Percentiles rank a stretch among this genome's conserved stretches.
Evolutionary conservation across 2,888 invertebrate genomes (phyloP).

Genomic region (Clitarchus hookeri): DNA sequence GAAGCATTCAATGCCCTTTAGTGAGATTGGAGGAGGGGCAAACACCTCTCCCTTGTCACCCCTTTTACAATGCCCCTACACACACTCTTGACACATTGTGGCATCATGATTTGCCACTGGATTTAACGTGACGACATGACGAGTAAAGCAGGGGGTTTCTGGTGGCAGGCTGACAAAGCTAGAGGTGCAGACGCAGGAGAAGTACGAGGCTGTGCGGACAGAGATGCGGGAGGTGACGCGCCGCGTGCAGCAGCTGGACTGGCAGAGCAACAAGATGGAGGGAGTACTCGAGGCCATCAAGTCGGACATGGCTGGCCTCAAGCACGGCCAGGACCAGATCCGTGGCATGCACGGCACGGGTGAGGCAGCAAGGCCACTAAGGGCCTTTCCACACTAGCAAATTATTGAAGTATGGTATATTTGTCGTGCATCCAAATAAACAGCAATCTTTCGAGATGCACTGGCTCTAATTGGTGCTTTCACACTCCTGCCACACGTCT

Average conservation of each 20-base stretch:
- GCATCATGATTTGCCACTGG: too few species aligned
- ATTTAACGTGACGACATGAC: too few species aligned
- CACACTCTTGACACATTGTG: too few species aligned
- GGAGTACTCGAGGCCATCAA: constrained; percentile 53
- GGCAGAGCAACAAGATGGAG: constrained; percentile 53
- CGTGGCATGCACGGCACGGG: constrained; percentile 34
- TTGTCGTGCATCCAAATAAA: too few species aligned
- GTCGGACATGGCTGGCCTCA: constrained; percentile 49
- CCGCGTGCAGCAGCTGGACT: constrained; percentile 55
- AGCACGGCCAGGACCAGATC: constrained; percentile 37
- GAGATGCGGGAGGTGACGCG: constrained; percentile 54
- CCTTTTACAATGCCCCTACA: too few species aligned
- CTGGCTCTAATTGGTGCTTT: too few species aligned
- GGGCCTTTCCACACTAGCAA: too few species aligned
- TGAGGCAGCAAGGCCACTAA: not conserved
- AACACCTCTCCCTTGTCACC: too few species aligned
- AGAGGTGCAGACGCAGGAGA: constrained; percentile 54
- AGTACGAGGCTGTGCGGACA: constrained; percentile 53
- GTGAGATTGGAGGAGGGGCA: too few species aligned
- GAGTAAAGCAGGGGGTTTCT: not conserved
- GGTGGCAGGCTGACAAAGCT: constrained; percentile 53
- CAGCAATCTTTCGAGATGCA: too few species aligned
- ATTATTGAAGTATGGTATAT: not conserved
- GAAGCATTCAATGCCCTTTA: too few species aligned
- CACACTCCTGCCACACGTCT: too few species aligned